Base-by-base conservation (phyloP, 2,113 vertebrate species). In the Podilymbus podiceps region DNA sequence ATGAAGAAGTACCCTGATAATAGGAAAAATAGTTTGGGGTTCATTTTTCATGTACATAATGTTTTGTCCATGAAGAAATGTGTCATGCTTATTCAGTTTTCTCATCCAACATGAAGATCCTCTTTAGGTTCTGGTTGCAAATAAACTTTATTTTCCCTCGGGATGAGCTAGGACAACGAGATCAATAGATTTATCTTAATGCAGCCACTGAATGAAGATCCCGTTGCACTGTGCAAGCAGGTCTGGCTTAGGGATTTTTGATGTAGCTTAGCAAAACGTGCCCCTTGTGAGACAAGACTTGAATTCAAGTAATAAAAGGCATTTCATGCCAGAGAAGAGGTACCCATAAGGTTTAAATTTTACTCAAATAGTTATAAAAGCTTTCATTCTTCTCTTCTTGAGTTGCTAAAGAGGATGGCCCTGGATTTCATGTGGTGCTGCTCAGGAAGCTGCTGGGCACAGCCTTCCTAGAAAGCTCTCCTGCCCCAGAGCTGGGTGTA, bases 341-440 rank as follows among this genome's bases (percentile, higher is more conserved):
- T 55, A 71, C 7, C 4, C 19, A 8, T 63, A 78, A 74, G 50
- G 8, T 46, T 62, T 40, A 83, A 49, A 4, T 53, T 85, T 76
- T 52, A 27, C 31, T 68, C 28, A 82, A 59, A 75, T 49, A 42
- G 9, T 38, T 50, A 78, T 11, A 38, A 47, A 77, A 88, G 52
- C 31, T 63, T 66, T 74, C 6, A 33, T 81, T 77, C 33, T 49
- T 15, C 33, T 87, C 80, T 66, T 46, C 53, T 24, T 78, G 27
- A 50, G 28, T 1, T 53, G 77, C 59, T 59, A 27, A 90, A 58
- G 25, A 42, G 49, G 15, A 72, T 6, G 50, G 44, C 21, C 15
- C 38, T 28, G 35, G 40, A 31, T 82, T 83, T 82, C 53, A 42
- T 5, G 28, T 0, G 5, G 15, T 47, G 25, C 22, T 0, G 1